These are phyloP conservation scores for Fragum fragum DNA, from an alignment of 2,888 invertebrate species.

Conservation along the genomic window DNA sequence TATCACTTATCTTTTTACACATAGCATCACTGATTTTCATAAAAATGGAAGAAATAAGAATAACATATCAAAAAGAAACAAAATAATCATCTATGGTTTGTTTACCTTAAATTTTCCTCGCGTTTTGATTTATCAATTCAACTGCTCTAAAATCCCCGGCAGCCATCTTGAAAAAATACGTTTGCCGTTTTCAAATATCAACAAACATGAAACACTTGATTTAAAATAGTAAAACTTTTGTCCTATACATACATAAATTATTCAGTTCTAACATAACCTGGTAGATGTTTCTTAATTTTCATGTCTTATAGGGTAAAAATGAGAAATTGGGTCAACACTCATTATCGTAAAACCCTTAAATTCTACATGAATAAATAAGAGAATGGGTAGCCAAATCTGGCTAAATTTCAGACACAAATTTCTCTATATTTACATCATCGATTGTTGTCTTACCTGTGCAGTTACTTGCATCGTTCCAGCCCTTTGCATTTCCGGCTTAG, in stretches of 20 bases:
- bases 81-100: too few species aligned
- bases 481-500: slow-evolving; percentile 77
- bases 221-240: too few species aligned
- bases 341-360: slow-evolving; percentile 29
- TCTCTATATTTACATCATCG: slow-evolving; percentile 7
- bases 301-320: slow-evolving; percentile 21
- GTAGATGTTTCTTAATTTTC: slow-evolving; percentile 60
- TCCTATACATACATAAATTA: slow-evolving; percentile 25
- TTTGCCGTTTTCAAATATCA: slow-evolving; percentile 24
- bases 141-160: slow-evolving; percentile 24
- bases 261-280: slow-evolving; percentile 6
- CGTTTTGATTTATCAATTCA: not conserved
- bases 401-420: slow-evolving; percentile 40
- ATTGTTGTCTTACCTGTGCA: slow-evolving; percentile 79
- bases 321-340: slow-evolving; percentile 37
- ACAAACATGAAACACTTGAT: too few species aligned
- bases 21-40: too few species aligned
- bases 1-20: too few species aligned
- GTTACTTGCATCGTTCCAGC: slow-evolving; percentile 84
- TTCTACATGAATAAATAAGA: slow-evolving; percentile 30
- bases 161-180: slow-evolving; percentile 75
- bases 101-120: too few species aligned
- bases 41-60: too few species aligned
- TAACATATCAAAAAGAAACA: too few species aligned
- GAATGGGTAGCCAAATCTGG: not conserved